Base-by-base conservation (phyloP, 30 jellyfish, hydroid and myxozoan genomes). In the Chironex yamaguchii region DNA sequence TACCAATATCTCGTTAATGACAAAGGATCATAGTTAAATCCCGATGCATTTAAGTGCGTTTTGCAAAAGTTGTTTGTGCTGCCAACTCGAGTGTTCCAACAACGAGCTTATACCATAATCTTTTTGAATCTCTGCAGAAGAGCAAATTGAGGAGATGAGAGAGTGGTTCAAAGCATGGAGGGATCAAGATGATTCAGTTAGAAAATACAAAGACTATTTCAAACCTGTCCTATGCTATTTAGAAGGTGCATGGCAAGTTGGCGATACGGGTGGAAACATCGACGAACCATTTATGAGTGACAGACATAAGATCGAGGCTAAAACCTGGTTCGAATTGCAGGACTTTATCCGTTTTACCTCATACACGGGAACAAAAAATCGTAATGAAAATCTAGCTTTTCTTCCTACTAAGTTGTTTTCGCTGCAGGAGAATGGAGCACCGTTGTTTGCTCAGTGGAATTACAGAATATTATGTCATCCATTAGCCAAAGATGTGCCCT, bases 171-270 rank as follows among this genome's bases (percentile, higher is more conserved):
- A 80, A 30, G 98, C 98, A 0, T 92, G 96, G 95, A 86, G 96
- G 29, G 97, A 92, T 31, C 92, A 89, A 52, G 70, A 92, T 66
- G 82, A 71, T 29, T 53, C 97, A 3, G 86, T 69, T 22, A 73
- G 98, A 9, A 95, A 92, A 49, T 92, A 92, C 81, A 79, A 95
- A 24, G 74, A 72, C 42, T 86, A 86, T 36, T 92, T 92, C 95
- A 79, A 86, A 51, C 97, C 98, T 0, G 76, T 87, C 25, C 91
- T 92, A 14, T 92, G 98, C 76, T 92, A 92, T 85, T 53, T 92
- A 84, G 98, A 92, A 81, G 98, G 98, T 42, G 98, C 96, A 2
- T 92, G 98, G 98, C 85, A 96, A 42, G n/a, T n/a, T n/a, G 86
- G 96, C 33, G 54, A 84, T 13, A 67, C 96, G 9, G 90, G 92